phyloP scores from a whole-genome alignment of 2,113 vertebrate species.

The Athene cunicularia region DNA sequence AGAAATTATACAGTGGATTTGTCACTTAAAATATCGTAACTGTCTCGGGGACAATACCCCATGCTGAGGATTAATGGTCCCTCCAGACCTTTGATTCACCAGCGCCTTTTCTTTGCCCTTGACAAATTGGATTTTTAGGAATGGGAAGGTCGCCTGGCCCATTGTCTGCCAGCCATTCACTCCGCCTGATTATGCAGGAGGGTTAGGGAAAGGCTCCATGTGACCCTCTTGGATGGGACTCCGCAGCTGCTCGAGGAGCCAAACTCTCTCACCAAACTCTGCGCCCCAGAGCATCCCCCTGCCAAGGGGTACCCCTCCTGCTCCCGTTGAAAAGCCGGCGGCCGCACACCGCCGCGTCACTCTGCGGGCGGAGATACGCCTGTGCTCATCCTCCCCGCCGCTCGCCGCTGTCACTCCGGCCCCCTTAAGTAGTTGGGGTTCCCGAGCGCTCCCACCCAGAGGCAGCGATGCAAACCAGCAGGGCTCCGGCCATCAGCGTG shows the following conservation, averaged over 20 bases:
- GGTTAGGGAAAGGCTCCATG: conserved; percentile 98
- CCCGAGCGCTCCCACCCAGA: conserved; percentile 78
- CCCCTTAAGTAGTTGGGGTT: conserved; percentile 64
- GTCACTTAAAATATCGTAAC: conserved; percentile 99
- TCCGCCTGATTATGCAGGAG: conserved; percentile 94
- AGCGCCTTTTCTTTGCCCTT: conserved; percentile 98
- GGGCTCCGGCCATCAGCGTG: conserved; percentile 87
- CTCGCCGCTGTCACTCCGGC: conserved; percentile 65
- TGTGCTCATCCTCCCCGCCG: conserved; percentile 78
- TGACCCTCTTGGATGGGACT: conserved; percentile 90
- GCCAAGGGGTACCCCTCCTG: conserved; percentile 83
- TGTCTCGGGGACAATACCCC: conserved; percentile 98
- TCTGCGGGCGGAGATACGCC: conserved; percentile 91
- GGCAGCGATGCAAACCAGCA: conserved; percentile 86
- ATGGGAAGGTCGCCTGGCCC: conserved; percentile 99
- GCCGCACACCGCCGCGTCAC: conserved; percentile 86
- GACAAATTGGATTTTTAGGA: conserved; percentile 99
- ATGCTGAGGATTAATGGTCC: conserved; percentile 99
- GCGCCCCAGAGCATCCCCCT: conserved; percentile 79
- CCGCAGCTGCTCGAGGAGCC: conserved; percentile 89
- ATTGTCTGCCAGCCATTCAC: conserved; percentile 97
- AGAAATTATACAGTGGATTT: conserved; percentile 99
- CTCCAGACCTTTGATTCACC: conserved; percentile 98
- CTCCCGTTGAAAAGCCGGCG: conserved; percentile 91
- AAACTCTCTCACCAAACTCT: conserved; percentile 93